Evolutionary conservation across 2,888 invertebrate genomes (phyloP).

Genomic region (Apamea monoglypha): DNA sequence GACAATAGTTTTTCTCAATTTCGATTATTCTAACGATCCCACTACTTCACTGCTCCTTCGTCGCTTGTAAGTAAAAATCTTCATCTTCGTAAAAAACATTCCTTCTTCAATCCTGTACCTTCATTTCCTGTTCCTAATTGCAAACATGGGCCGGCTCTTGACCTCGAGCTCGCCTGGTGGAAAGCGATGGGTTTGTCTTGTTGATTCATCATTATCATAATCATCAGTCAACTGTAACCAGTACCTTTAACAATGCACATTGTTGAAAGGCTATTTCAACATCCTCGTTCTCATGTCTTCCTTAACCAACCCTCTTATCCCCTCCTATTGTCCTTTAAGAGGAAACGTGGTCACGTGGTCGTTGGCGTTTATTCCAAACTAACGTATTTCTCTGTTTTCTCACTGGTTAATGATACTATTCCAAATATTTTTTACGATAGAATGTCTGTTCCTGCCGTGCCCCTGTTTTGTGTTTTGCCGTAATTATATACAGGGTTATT

Average conservation of each 20-base stretch:
- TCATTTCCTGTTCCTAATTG: slow-evolving; percentile 1
- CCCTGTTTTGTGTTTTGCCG: too few relatives aligned
- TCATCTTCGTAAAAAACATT: slow-evolving; percentile 10
- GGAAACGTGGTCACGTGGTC: neutral
- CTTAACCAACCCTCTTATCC: neutral
- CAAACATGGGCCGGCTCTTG: too few relatives aligned
- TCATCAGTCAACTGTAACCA: too few relatives aligned
- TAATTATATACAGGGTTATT: too few relatives aligned
- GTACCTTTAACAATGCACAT: neutral
- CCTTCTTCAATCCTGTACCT: neutral
- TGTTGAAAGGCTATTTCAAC: neutral
- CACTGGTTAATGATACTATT: neutral
- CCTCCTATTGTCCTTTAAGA: neutral
- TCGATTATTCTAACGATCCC: slow-evolving; percentile 13
- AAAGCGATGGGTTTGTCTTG: neutral
- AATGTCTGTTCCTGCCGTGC: too few relatives aligned
- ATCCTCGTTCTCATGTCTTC: neutral
- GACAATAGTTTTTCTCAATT: neutral
- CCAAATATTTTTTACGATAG: neutral
- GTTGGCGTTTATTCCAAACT: neutral
- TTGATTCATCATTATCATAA: neutral
- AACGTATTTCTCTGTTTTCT: neutral
- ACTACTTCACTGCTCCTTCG: slow-evolving; percentile 30
- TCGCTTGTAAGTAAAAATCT: slow-evolving; percentile 30
- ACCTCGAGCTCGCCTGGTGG: too few relatives aligned